phyloP scores from a whole-genome alignment of 1,140 invertebrate species.

The Brevipalpus yothersi region DNA sequence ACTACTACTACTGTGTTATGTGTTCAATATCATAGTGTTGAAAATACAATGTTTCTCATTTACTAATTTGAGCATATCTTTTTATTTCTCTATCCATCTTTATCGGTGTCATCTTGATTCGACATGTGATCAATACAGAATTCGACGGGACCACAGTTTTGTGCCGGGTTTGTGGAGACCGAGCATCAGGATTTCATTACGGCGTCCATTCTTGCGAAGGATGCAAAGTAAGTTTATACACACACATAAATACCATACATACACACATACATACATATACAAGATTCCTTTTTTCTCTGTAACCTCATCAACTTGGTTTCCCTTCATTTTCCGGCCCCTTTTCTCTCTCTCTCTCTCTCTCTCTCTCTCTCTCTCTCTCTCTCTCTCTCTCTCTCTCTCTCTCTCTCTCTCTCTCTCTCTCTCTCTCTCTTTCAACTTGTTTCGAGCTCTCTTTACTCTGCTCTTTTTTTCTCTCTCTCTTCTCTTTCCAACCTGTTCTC shows the following conservation, averaged over 20 bases:
- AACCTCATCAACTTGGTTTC: not conserved
- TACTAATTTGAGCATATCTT: not conserved
- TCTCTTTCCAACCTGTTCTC: not conserved
- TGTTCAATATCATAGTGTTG: not conserved
- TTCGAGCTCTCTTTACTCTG: not conserved
- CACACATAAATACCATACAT: not conserved
- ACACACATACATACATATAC: not conserved
- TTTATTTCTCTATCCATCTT: not conserved
- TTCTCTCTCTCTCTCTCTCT: not conserved
- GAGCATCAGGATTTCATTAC: constrained; percentile 96
- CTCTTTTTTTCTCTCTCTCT: not conserved
- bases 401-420: not conserved
- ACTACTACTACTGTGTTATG: not conserved
- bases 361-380: not conserved
- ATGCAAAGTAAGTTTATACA: constrained; percentile 62
- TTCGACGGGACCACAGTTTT: constrained; percentile 93
- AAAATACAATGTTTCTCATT: not conserved
- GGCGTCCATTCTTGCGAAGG: constrained; percentile 98
- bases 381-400: not conserved
- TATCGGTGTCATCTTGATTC: not conserved
- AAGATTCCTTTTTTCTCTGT: not conserved
- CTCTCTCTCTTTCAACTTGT: not conserved
- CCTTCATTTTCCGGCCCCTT: not conserved
- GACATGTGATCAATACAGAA: constrained; percentile 33
- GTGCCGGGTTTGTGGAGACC: constrained; percentile 96